Evolutionary conservation across 2,888 invertebrate genomes (phyloP), one percentile per base, ranked within the genome.

Genomic region (Polylopha cassiicola): DNA sequence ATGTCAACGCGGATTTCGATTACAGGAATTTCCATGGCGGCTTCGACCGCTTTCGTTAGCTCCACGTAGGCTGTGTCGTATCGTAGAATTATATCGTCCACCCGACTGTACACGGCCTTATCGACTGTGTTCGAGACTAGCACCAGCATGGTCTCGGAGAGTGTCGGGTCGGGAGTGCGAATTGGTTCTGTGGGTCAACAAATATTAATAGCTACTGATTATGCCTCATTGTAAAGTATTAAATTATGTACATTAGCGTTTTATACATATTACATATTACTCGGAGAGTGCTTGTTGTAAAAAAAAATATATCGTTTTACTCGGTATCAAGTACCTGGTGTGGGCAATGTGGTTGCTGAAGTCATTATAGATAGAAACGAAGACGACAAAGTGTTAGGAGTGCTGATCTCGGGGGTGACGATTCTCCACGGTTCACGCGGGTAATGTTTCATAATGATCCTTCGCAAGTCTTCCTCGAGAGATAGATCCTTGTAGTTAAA

Each of bases 11-110:
- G 59, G 21, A 85, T 72, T 0, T 72, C 72, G 2, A 61, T 47
- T 1, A 85, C 80, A 0, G 84, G 77, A 37, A 81, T 61, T 44
- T 85, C 84, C 84, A 85, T 84, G 0, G 81, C 79, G 15, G 58
- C 48, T 49, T 85, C 84, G 0, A 82, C 78, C 1, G 69, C 70
- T 15, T 68, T 73, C 34, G 37, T 47, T 0, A 85, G 49, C 41
- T 78, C 79, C 1, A 82, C 73, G 31, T 75, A 84, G 0, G 81
- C 81, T 0, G 73, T 74, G 41, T 85, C 84, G 36, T 76, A 84
- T 3, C 58, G 58, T 0, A 84, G 36, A 0, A 52, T 43, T 1
- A 22, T 21, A 0, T 84, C 80, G 26, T 74, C 66, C 0, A 79
- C 67, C 20, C 62, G 65, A 0, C 50, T 39, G 37, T 43, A 80